These are phyloP conservation scores for Trinectes maculatus DNA, from an alignment of 2,113 vertebrate species.

Conservation along the genomic window DNA sequence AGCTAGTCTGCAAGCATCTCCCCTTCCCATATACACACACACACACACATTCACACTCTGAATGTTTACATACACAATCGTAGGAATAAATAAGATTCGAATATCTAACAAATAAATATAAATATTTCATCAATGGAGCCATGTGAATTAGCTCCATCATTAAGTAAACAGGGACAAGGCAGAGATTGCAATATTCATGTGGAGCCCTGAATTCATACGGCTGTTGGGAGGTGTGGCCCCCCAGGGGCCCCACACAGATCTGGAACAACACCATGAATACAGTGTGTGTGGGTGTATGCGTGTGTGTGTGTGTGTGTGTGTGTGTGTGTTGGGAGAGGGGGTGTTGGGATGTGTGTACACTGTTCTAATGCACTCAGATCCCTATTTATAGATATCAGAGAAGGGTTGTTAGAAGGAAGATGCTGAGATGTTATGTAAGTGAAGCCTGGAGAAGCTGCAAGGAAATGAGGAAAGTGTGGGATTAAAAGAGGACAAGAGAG, in stretches of 20 bases:
- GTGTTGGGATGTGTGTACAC: not conserved
- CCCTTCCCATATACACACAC: conserved; percentile 10
- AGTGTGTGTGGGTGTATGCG: not conserved
- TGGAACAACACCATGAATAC: conserved; percentile 59
- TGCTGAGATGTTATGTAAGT: conserved; percentile 33
- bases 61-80: conserved; percentile 49
- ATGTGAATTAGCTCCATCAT: conserved; percentile 76
- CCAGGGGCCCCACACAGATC: conserved; percentile 59
- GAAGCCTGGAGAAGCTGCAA: conserved; percentile 44
- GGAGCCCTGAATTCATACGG: conserved; percentile 67
- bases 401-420: conserved; percentile 35
- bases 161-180: conserved; percentile 78
- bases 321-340: not conserved
- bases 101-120: conserved; percentile 77
- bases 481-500: conserved; percentile 55
- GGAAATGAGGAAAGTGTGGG: conserved; percentile 43
- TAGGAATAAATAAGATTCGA: conserved; percentile 63
- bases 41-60: not conserved
- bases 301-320: not conserved
- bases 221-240: conserved; percentile 52
- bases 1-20: conserved; percentile 33
- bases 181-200: conserved; percentile 76
- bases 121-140: conserved; percentile 76
- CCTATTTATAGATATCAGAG: conserved; percentile 58
- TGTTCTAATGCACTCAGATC: conserved; percentile 23